These are phyloP conservation scores for Caloenas nicobarica DNA, from an alignment of 2,113 vertebrate genomes.

Conservation along the genomic window DNA sequence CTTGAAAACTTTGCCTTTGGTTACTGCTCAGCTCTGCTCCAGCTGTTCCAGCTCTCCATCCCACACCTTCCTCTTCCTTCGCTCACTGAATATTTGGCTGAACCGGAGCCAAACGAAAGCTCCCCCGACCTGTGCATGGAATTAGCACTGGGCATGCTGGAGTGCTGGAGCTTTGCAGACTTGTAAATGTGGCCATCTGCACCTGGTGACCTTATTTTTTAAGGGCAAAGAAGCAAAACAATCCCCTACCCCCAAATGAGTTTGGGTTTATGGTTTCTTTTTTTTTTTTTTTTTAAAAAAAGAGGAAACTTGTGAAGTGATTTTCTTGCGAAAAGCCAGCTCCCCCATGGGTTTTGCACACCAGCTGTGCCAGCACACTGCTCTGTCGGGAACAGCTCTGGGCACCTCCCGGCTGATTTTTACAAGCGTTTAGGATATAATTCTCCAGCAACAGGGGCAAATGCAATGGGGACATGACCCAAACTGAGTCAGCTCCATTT, in stretches of 20 bases:
- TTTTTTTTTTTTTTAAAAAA: not conserved
- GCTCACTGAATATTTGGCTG: not conserved
- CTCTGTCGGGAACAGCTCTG: not conserved
- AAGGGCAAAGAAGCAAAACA: not conserved
- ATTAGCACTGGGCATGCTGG: not conserved
- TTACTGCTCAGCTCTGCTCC: not conserved
- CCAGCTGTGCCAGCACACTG: not conserved
- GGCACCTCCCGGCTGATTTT: accelerated
- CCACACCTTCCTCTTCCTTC: slow-evolving; percentile 19
- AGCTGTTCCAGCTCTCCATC: not conserved
- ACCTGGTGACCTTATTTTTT: not conserved
- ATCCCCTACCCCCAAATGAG: not conserved
- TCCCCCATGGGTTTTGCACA: not conserved
- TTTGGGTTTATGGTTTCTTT: not conserved
- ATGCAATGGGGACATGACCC: accelerated
- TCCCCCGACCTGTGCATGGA: not conserved
- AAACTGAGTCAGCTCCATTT: not conserved
- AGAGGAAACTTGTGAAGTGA: not conserved
- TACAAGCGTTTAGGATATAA: accelerated
- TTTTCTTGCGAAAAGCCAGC: not conserved
- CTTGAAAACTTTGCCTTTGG: not conserved
- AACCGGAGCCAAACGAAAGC: not conserved
- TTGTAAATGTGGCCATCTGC: not conserved
- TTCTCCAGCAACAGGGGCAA: no score
- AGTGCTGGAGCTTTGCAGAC: not conserved